Percentiles rank a stretch among this genome's conserved stretches.
These are phyloP conservation scores for Amphipyra tragopoginis DNA, from an alignment of 2,888 invertebrate genomes.

Conservation along the genomic window DNA sequence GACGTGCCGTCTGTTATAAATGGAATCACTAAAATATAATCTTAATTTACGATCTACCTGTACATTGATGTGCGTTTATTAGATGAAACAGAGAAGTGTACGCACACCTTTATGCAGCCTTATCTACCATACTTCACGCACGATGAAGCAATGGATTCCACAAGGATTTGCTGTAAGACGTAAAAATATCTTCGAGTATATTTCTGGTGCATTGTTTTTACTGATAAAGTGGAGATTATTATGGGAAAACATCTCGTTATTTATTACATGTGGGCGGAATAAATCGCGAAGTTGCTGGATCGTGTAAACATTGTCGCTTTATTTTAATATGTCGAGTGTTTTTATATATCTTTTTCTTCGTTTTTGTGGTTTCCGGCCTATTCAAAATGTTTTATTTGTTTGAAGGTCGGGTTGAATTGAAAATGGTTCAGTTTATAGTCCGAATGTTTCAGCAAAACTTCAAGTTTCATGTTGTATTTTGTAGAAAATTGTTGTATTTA, in stretches of 20 bases:
- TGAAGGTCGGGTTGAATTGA: too few species aligned
- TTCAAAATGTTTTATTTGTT: too few species aligned
- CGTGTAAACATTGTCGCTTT: conserved; percentile 47
- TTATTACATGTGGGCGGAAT: conserved; percentile 51
- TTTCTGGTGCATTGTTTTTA: conserved; percentile 65
- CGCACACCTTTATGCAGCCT: conserved; percentile 25
- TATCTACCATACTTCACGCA: conserved; percentile 54
- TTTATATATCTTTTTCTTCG: conserved; percentile 18
- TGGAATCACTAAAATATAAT: background rate
- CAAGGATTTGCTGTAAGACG: conserved; percentile 68
- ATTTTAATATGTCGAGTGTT: conserved; percentile 42
- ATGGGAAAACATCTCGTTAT: conserved; percentile 58
- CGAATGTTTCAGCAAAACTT: too few species aligned
- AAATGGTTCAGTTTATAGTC: too few species aligned
- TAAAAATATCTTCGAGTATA: conserved; percentile 69
- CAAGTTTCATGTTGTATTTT: too few species aligned
- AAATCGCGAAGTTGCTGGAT: conserved; percentile 37
- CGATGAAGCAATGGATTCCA: conserved; percentile 71
- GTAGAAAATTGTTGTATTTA: too few species aligned
- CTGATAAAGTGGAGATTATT: conserved; percentile 63
- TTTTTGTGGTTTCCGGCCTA: background rate
- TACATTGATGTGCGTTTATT: background rate
- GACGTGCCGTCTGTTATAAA: background rate
- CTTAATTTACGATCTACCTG: background rate
- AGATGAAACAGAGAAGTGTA: background rate